Evolutionary conservation across 2,113 vertebrate species (phyloP), one percentile per base, ranked within the genome.

Genomic region (Rhinoderma darwinii): DNA sequence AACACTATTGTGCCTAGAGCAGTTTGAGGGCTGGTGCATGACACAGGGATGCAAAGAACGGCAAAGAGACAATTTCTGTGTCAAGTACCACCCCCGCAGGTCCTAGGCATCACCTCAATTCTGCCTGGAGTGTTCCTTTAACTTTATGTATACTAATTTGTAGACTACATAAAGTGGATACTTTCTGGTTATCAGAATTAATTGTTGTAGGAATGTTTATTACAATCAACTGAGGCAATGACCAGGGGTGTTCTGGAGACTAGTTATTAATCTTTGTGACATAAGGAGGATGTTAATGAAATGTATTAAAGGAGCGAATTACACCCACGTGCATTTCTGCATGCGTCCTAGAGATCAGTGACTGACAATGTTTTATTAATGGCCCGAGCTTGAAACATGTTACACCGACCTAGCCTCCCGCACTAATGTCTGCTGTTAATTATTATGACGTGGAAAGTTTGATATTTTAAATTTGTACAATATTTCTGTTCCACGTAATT

Each of bases 261-360:
- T 44, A 32, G 41, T 27, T 76, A 51, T 78, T 78, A 35, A 54
- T 35, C 68, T 76, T 76, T 76, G 22, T 50, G 27, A 32, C 7
- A 5, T 20, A 0, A 6, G 37, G 68, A 72, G 37, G 37, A 72
- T 39, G 68, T 54, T 22, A 22, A 20, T 54, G 17, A 54, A 20
- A 78, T 78, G 1, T 78, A 35, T 3, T 30, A 12, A 44, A 51
- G 47, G 17, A 35, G 20, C 44, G 14, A 30, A 43, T 27, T 44
- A 20, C 79, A 30, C 56, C 56, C 79, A 82, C 79, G 20, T 44
- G 5, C 56, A 41, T 81, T 61, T 63, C 50, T 61, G 20, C 41
- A 17, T 35, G 25, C 22, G 14, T 80, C 4, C 77, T n/a, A 11
- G 22, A 41, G 50, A 54, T 80, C 51, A 80, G 20, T 43, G 78